Conservation (phyloP, 2,888 invertebrate species). For the Xestia c-nigrum region DNA sequence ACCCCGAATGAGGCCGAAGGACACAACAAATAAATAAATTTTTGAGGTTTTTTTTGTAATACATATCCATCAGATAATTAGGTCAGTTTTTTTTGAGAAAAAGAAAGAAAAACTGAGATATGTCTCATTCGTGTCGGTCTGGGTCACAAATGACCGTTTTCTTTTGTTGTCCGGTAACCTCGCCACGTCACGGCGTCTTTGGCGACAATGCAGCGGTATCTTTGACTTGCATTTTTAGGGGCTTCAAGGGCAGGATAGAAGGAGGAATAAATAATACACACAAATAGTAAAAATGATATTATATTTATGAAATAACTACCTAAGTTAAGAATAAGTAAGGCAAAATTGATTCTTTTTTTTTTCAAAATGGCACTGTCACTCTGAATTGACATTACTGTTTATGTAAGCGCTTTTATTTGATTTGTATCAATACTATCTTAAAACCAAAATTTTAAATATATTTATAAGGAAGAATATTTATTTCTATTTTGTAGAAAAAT, state of each 20-base stretch:
- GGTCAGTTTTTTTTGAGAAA: too few species aligned
- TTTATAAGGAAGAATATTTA: conserved; percentile 39
- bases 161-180: too few species aligned
- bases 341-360: conserved; percentile 57
- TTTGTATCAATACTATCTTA: conserved; percentile 52
- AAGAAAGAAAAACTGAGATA: too few species aligned
- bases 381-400: conserved; percentile 63
- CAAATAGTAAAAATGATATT: conserved; percentile 63
- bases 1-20: too few species aligned
- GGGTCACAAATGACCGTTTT: too few species aligned
- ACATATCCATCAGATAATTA: too few species aligned
- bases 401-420: conserved; percentile 61
- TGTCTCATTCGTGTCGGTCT: too few species aligned
- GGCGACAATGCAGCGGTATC: background rate
- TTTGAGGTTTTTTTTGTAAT: too few species aligned
- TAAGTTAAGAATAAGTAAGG: conserved; percentile 61
- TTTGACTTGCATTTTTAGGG: background rate
- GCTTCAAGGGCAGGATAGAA: background rate
- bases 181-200: background rate
- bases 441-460: conserved; percentile 40
- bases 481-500: conserved; percentile 49
- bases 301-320: conserved; percentile 66
- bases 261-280: conserved; percentile 46
- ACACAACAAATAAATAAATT: too few species aligned
- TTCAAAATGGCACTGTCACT: conserved; percentile 64